Conservation (phyloP, 2,113 vertebrate species). For the Sterrhoptilus dennistouni region DNA sequence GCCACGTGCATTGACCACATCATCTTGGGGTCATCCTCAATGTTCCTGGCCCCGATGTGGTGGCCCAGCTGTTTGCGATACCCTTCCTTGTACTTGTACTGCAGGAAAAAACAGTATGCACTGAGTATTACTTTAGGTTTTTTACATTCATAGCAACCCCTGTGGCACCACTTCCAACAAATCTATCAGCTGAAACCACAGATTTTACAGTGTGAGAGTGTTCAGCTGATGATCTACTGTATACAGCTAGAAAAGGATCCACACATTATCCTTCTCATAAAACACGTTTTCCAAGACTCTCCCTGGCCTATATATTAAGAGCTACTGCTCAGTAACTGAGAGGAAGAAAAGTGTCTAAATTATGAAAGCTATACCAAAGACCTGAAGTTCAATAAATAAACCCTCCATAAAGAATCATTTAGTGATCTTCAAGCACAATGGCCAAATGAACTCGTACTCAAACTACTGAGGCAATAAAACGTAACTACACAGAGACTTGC, state of each 20-base stretch:
- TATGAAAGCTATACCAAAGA: accelerated
- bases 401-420: accelerated
- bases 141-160: accelerated
- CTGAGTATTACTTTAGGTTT: background rate
- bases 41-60: conserved; percentile 63
- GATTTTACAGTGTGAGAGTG: background rate
- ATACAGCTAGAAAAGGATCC: background rate
- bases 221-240: background rate
- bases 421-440: accelerated
- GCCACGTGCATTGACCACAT: conserved; percentile 86
- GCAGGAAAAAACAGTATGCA: background rate
- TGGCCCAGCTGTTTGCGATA: conserved; percentile 67
- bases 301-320: background rate
- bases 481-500: background rate
- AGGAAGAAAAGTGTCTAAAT: background rate
- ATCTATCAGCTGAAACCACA: background rate
- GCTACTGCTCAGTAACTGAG: accelerated
- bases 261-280: too few species aligned
- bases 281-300: background rate
- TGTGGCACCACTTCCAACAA: accelerated
- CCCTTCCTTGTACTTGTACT: conserved; percentile 86
- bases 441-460: background rate
- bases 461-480: accelerated
- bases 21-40: conserved; percentile 87
- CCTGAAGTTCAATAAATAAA: accelerated